Base-by-base conservation (phyloP, 2,113 vertebrate species). In the Struthidea cinerea region DNA sequence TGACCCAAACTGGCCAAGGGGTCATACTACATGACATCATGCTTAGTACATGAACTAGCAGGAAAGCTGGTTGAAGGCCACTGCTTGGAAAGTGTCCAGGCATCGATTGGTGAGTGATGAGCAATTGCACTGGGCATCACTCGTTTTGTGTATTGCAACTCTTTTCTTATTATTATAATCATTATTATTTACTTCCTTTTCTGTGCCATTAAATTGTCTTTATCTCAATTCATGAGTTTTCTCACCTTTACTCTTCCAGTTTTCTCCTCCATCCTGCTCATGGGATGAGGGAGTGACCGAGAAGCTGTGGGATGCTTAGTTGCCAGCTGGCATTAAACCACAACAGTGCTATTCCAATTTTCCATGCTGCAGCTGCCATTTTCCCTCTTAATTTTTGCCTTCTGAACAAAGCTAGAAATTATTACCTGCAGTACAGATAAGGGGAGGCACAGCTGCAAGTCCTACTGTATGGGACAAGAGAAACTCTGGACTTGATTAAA, bases 401-500 rank as follows among this genome's bases (percentile, higher is more conserved):
- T 82, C 57, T 59, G 44, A 87, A 32, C 47, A 85, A 35, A 70
- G 47, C 16, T 46, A 84, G 65, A 93, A 89, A 85, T 95, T 55
- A 71, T 18, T 82, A 84, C 26, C 52, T 87, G 33, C 33, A 67
- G 32, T 33, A 74, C 20, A 70, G 39, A 87, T 30, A 55, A 85
- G 86, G 17, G 39, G 32, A 87, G 16, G 35, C 65, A 87, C 42
- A 93, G 65, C 88, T 94, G 65, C 60, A 85, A 59, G 23, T 42
- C 42, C 52, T 81, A 59, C 13, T 75, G 47, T 55, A 63, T 76
- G 35, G 56, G 85, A 85, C 5, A 93, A 78, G 56, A 59, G 33
- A 86, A 42, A 85, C 6, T 9, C 37, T 82, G 42, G 64, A 84
- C 60, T 70, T 50, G 14, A 90, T 70, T 82, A 84, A 81, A 91